Evolutionary conservation across 1,140 invertebrate species (phyloP), one percentile per base, ranked within the genome.

Genomic region (Panonychus citri): DNA sequence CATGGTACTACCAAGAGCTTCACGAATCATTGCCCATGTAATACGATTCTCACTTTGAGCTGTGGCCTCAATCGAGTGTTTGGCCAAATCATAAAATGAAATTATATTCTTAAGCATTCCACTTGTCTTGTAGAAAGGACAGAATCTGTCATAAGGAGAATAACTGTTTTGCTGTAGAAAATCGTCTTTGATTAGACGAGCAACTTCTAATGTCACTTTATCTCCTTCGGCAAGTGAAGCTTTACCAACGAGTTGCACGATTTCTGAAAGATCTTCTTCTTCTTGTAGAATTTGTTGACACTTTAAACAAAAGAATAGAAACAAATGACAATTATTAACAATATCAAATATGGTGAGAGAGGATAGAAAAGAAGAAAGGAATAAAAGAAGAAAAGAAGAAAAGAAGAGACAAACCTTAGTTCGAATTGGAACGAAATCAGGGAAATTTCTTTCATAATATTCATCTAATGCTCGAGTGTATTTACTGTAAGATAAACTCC

Each of bases 121-220:
- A 17, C 91, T 86, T 27, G 93, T 97, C 76, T 99, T 99, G 77
- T 98, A 99, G 77, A 99, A 99, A 66, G 95, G 95, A 72, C 95
- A 99, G 76, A 91, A 97, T 62, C 93, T 78, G 76, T 96, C 91
- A 73, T 97, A 96, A 12, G 86, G 75, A 27, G 88, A 86, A 71
- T 96, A 97, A 75, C 84, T 85, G 76, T 91, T 93, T 72, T 99
- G 95, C 75, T 99, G 95, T 62, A 99, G 74, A 76, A 97, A 99
- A 76, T 99, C 95, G 68, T 99, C 95, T 70, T 99, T 99, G 53
- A 99, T 76, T 59, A 99, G 71, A 70, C 93, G 94, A 61, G 95
- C 93, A 46, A 99, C 89, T 75, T 99, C 95, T 34, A 99, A 75
- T 0, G 93, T 99, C 69, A 99, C 96, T 73, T 99, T 99, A 71